Base-by-base conservation (phyloP, 1,140 invertebrate genomes). In the Drosophila albomicans region DNA sequence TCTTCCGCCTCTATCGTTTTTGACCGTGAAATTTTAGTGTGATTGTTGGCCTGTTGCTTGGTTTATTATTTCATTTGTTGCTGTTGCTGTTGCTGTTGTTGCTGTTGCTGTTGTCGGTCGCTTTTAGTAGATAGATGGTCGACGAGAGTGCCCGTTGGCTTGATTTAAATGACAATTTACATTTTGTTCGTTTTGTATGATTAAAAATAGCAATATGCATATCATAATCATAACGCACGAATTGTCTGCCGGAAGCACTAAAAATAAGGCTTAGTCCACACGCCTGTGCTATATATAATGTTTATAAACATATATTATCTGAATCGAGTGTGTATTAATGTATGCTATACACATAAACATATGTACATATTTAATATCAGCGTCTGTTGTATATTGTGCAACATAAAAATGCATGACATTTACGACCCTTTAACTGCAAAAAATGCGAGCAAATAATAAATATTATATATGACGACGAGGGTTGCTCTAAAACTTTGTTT, bases 161-260 rank as follows among this genome's bases (percentile, higher is more conserved):
- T 69, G 62, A 88, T 87, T 87, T 88, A 80, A 82, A 88, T 87
- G 84, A 87, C 84, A 87, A 88, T 72, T 89, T 72, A 75, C 65
- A 64, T 62, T 79, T 62, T 68, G 58, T 59, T 72, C 66, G 81
- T 64, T 69, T 76, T 56, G 48, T 78, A 45, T 75, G 79, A 81
- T 88, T 88, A 70, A 84, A 73, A 75, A 78, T 78, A 59, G 67
- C 68, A 68, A 71, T 88, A 88, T 87, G 82, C 82, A 87, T 84
- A 87, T 67, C 77, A 84, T 74, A 85, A 65, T 70, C 43, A 79
- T 79, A 71, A 84, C 57, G 56, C 78, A 75, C 20, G 45, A 64
- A 61, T 71, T 80, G 56, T 62, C 65, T 77, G 74, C 84, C 78
- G 85, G 84, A 88, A 87, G 84, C 52, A 25, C 28, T 56, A 28